Evolutionary conservation across 2,113 vertebrate genomes (phyloP), one percentile per base, ranked within the genome.

Genomic region (Mastomys natalensis): DNA sequence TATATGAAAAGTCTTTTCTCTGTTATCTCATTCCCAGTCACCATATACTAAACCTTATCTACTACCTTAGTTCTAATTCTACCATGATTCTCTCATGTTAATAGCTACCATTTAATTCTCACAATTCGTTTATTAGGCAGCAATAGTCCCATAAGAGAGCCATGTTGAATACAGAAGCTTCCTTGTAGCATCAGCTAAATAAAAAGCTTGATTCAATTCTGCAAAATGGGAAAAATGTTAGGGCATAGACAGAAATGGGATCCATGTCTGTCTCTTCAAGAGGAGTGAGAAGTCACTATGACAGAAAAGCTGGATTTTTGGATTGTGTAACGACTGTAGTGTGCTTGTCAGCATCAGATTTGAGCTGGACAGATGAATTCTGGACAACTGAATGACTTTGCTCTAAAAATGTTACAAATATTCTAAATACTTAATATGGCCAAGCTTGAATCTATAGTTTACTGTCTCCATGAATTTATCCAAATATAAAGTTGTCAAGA

Each of bases 331-430:
- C 73, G 89, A 43, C 43, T 64, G 3, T 21, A 85, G 48, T n/a
- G 40, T 86, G 81, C 7, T 0, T 2, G 19, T 81, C 48, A 48
- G n/a, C 21, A 89, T n/a, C 24, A 60, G 60, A 48, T 89, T 62
- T 95, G 77, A 91, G 93, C 31, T 88, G 48, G 64, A 87, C 34
- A 58, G 34, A 58, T 91, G 92, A 93, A 80, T 53, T 45, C 37
- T 22, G 19, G n/a, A 85, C 48, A 48, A 78, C 92, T 92, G 34
- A 26, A 45, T 84, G 53, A 21, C 40, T 82, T 89, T 74, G 58
- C 40, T 94, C 31, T 74, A 53, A 82, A 80, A 87, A 88, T 40
- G 37, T 15, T 92, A 62, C 55, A 74, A 87, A 77, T 53, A 31
- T 34, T 73, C n/a, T n/a, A 62, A 80, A 43, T 31, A 93, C 24